Conservation (phyloP, 2,797 vertebrate species). For the Clarias pachynema region DNA sequence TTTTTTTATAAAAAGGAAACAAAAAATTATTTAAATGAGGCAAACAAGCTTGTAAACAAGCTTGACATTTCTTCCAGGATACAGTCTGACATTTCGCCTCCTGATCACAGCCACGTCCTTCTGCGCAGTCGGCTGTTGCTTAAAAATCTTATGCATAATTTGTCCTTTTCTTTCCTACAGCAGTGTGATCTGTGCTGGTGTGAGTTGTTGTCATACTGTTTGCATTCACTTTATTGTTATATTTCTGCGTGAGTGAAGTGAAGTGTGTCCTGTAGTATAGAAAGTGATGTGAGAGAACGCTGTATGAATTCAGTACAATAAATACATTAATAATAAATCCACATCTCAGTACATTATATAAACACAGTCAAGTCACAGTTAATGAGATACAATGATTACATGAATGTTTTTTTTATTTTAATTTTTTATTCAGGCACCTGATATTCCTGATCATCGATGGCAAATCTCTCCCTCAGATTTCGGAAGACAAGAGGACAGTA, state of each 20-base stretch:
- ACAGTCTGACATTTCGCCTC: neutral
- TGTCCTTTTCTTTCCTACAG: neutral
- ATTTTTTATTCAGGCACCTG: constrained; percentile 78
- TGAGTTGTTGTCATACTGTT: neutral
- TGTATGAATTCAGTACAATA: neutral
- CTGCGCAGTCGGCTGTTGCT: neutral
- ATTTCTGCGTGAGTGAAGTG: neutral
- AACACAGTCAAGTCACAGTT: neutral
- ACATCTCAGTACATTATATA: too few species aligned
- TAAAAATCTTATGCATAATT: neutral
- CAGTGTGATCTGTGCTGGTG: neutral
- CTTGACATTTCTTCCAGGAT: neutral
- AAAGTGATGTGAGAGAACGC: neutral
- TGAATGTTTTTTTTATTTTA: neutral
- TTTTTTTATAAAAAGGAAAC: too few species aligned
- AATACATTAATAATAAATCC: neutral
- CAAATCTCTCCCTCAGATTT: constrained; percentile 94
- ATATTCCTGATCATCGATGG: constrained; percentile 97
- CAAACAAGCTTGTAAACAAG: neutral
- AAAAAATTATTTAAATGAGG: neutral
- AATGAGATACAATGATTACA: neutral
- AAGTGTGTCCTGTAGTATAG: neutral
- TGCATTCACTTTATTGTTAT: neutral
- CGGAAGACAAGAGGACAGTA: constrained; percentile 99
- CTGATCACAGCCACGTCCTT: neutral